A percentile compares a stretch with the other conserved stretches of the same genome.
Conservation (phyloP, 2,113 vertebrate genomes). For the Nycticorax nycticorax region DNA sequence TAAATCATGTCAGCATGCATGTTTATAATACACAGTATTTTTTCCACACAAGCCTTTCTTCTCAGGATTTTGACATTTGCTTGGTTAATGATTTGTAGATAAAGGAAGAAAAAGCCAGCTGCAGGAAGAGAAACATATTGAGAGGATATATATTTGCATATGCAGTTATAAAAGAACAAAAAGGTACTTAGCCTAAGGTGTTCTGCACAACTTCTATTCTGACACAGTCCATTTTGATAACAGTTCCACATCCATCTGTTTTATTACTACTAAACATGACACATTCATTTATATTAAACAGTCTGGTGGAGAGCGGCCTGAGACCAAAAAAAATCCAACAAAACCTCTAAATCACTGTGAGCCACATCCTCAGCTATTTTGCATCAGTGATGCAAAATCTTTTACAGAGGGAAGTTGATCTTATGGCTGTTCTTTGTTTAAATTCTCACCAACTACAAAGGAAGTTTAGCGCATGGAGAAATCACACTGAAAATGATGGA, state of each 20-base stretch:
- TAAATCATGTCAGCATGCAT: neutral
- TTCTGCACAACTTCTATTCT: neutral
- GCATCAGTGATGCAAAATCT: neutral
- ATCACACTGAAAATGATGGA: neutral
- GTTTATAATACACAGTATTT: neutral
- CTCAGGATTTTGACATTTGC: neutral
- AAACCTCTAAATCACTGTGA: neutral
- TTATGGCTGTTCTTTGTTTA: neutral
- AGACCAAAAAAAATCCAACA: neutral
- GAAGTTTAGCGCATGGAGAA: neutral
- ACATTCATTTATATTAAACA: neutral
- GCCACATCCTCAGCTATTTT: neutral
- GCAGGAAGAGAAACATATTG: neutral
- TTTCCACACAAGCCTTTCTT: neutral
- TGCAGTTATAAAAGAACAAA: neutral
- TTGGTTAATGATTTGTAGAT: neutral
- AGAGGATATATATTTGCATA: neutral
- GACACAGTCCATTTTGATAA: neutral
- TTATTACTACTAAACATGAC: constrained; percentile 8
- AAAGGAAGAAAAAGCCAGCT: neutral
- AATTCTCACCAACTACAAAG: neutral
- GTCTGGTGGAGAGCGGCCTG: neutral
- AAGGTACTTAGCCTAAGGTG: neutral
- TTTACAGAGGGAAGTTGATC: neutral
- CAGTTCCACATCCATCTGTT: constrained; percentile 16